Percentiles rank a stretch among this genome's conserved stretches.
Conservation (phyloP, 1,140 invertebrate genomes). For the Drosophila bocqueti region DNA sequence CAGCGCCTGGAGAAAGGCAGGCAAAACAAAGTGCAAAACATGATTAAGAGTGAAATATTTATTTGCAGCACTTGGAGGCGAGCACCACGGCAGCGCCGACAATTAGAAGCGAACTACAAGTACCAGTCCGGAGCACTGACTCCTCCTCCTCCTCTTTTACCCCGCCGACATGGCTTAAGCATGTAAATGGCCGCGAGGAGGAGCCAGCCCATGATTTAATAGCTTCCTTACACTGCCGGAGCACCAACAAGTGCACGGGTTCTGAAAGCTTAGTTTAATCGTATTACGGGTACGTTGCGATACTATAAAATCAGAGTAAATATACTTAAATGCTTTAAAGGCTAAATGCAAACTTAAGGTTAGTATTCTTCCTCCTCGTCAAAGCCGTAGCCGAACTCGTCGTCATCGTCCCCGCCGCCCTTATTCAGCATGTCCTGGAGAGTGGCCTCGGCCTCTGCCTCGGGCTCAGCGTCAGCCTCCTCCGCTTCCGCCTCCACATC, state of each 20-base stretch:
- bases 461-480: constrained; percentile 63
- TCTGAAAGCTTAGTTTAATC: constrained; percentile 60
- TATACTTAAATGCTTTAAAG: constrained; percentile 33
- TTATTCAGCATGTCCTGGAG: constrained; percentile 82
- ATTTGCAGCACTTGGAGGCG: constrained; percentile 78
- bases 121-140: constrained; percentile 15
- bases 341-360: constrained; percentile 28
- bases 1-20: constrained; percentile 55
- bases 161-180: constrained; percentile 67
- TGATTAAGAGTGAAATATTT: constrained; percentile 82
- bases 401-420: constrained; percentile 72
- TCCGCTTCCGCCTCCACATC: constrained; percentile 56
- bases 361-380: constrained; percentile 81
- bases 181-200: constrained; percentile 67
- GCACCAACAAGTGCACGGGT: constrained; percentile 46
- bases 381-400: constrained; percentile 79
- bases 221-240: constrained; percentile 36
- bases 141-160: neutral
- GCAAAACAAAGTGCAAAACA: constrained; percentile 71
- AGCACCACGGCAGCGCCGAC: constrained; percentile 68
- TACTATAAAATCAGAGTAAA: constrained; percentile 36
- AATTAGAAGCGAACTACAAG: constrained; percentile 70
- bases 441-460: constrained; percentile 76
- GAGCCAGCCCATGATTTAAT: constrained; percentile 69
- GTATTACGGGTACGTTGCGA: constrained; percentile 48